These are phyloP conservation scores for Aphaenogaster floridana DNA, from an alignment of 1,140 invertebrate genomes.

Conservation along the genomic window DNA sequence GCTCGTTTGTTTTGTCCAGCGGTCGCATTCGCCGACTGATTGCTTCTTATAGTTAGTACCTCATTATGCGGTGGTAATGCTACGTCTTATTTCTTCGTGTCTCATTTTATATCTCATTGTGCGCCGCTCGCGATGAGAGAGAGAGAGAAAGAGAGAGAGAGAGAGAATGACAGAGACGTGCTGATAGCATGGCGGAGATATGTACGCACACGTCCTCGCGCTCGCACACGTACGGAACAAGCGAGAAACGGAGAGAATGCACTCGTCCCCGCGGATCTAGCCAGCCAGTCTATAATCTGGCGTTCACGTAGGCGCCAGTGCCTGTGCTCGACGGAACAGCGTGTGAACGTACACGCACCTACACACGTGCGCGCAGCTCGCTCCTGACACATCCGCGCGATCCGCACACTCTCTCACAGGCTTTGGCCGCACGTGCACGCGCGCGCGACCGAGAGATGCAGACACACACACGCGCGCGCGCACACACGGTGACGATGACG, in stretches of 20 bases:
- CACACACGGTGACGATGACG: background rate
- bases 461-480: constrained; percentile 23
- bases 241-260: constrained; percentile 44
- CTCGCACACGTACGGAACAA: background rate
- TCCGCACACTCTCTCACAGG: background rate
- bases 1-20: constrained; percentile 15
- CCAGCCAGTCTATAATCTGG: constrained; percentile 72
- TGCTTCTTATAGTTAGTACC: constrained; percentile 50
- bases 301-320: constrained; percentile 27
- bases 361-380: background rate
- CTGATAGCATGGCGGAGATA: constrained; percentile 17
- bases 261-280: constrained; percentile 36
- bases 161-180: background rate
- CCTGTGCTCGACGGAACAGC: constrained; percentile 14
- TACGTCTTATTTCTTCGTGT: constrained; percentile 45
- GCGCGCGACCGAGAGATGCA: background rate
- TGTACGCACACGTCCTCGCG: background rate
- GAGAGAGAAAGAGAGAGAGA: background rate
- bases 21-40: constrained; percentile 25
- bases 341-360: background rate
- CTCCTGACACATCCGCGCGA: constrained; percentile 16
- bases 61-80: constrained; percentile 43
- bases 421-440: constrained; percentile 1
- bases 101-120: constrained; percentile 56
- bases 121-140: background rate